These are phyloP conservation scores for Drosophila punjabiensis DNA, from an alignment of 1,140 invertebrate genomes.

Conservation along the genomic window DNA sequence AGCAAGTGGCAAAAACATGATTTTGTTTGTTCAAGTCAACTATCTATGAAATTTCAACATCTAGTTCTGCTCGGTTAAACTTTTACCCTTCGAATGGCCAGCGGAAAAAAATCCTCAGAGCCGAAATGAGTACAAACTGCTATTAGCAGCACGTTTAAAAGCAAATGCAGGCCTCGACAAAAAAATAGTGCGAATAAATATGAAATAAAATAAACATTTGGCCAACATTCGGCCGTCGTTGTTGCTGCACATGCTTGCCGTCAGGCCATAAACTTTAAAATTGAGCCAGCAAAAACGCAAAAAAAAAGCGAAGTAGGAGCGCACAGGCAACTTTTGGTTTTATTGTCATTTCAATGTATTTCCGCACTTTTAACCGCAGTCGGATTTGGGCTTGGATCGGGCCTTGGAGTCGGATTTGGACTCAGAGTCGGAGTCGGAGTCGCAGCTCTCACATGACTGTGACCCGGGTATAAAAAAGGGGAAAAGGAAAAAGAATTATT, in stretches of 20 bases:
- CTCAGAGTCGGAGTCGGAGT: conserved; percentile 30
- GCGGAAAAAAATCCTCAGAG: neutral
- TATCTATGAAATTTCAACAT: neutral
- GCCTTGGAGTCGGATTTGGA: conserved; percentile 2
- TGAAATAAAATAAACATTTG: conserved; percentile 76
- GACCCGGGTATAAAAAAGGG: conserved; percentile 62
- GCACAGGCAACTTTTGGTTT: conserved; percentile 75
- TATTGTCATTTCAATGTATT: conserved; percentile 84
- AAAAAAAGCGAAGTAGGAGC: conserved; percentile 42
- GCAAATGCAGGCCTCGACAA: conserved; percentile 26
- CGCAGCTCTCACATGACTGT: conserved; percentile 46
- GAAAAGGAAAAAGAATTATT: conserved; percentile 71
- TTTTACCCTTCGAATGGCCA: neutral
- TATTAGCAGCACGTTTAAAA: conserved; percentile 67
- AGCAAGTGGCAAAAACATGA: neutral
- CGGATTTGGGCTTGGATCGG: conserved; percentile 26
- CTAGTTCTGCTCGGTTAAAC: neutral
- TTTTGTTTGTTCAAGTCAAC: neutral
- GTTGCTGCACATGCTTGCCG: conserved; percentile 65
- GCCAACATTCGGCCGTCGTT: conserved; percentile 53
- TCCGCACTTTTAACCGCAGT: conserved; percentile 83
- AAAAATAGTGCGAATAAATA: conserved; percentile 43
- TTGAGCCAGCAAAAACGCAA: conserved; percentile 54
- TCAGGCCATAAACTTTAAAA: conserved; percentile 76
- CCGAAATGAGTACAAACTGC: conserved; percentile 35